phyloP scores from a whole-genome alignment of 30 jellyfish, hydroid and myxozoan species.

The Clytia hemisphaerica region DNA sequence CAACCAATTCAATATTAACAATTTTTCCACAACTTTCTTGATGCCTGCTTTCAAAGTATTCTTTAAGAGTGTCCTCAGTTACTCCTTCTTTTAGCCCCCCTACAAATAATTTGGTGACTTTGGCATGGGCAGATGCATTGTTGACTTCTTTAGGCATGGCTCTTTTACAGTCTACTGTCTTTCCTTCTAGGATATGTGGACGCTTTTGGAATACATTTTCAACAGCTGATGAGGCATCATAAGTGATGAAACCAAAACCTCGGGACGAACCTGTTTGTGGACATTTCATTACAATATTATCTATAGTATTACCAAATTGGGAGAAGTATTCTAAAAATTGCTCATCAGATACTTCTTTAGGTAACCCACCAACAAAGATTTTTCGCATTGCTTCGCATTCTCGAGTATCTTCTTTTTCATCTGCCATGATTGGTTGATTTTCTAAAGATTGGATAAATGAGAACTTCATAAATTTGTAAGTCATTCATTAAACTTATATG shows the following conservation, averaged over 20 bases:
- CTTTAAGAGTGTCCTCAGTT: conserved; percentile 45
- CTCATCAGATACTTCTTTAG: conserved; percentile 51
- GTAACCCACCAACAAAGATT: conserved; percentile 69
- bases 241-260: conserved; percentile 89
- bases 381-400: conserved; percentile 54
- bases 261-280: conserved; percentile 39
- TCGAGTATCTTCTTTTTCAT: not conserved
- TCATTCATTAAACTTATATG: too few species aligned
- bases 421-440: too few species aligned
- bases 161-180: conserved; percentile 58
- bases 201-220: conserved; percentile 45
- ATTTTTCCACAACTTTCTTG: conserved; percentile 46
- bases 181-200: conserved; percentile 65
- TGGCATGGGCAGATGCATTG: conserved; percentile 48
- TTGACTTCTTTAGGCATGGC: conserved; percentile 69
- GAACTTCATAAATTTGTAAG: too few species aligned
- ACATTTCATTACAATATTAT: conserved; percentile 56
- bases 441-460: too few species aligned
- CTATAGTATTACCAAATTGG: conserved; percentile 62
- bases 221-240: conserved; percentile 42
- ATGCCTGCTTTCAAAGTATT: conserved; percentile 31
- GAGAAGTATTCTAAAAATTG: conserved; percentile 54
- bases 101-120: conserved; percentile 59
- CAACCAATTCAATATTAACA: conserved; percentile 43
- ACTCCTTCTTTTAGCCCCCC: conserved; percentile 54